Base-by-base conservation (phyloP, 53 echinoderm and acorn worm species). In the Holothuria leucospilota region DNA sequence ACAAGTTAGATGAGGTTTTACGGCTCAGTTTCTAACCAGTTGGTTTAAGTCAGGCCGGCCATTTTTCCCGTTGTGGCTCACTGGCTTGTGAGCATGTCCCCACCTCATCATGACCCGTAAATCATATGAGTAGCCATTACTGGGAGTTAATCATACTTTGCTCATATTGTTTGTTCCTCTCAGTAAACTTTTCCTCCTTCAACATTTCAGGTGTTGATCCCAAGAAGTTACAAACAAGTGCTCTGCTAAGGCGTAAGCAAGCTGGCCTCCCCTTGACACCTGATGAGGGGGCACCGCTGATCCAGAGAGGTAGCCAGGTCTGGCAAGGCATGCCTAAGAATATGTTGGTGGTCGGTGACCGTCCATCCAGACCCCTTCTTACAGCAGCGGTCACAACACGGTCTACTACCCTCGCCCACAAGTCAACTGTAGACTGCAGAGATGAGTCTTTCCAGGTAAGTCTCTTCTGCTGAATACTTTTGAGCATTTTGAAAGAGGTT, bases 151-250 rank as follows among this genome's bases (percentile, higher is more conserved):
- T 15, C 14, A 68, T 16, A 8, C n/a, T 16, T 68, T 68, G 68
- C 34, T 34, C 16, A 14, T 9, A 2, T 68, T 13, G 9, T 11
- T 5, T 12, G 21, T 68, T 29, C 28, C 16, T 13, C 8, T 1
- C 40, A 40, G 7, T 26, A 10, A 74, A 6, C 39, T 13, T 74
- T 13, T 28, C 1, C 9, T 20, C 30, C 13, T 66, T 11, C 26
- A 52, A 52, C 18, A 18, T 68, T 80, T 59, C 86, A 96, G 96
- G 96, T 30, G 93, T 95, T 9, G 96, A 95, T 42, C 89, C 93
- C 11, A 95, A 96, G 78, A 93, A 92, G 34, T 82, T 94, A 28
- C 95, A 94, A 64, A 96, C 96, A 39, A 96, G 96, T 65, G 89
- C 94, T 52, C 90, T 96, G 52, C 85, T 96, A 30, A 86, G 94